These are phyloP conservation scores for Cosmopolites sordidus DNA, from an alignment of 2,888 invertebrate species.

Conservation along the genomic window DNA sequence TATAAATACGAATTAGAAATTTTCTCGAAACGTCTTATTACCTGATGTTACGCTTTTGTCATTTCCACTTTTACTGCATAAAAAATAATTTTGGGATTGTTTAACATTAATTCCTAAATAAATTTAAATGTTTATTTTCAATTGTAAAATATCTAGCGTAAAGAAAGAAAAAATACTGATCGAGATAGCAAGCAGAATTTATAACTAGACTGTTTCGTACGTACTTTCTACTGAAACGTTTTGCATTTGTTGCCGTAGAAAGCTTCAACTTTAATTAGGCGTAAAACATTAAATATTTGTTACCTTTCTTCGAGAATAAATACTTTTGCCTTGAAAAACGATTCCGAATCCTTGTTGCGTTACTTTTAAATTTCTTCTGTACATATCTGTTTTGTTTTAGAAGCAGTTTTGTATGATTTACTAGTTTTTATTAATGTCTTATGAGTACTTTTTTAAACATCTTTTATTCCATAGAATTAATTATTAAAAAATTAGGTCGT, in stretches of 20 bases:
- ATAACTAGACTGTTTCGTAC: not conserved
- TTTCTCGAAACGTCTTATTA: not conserved
- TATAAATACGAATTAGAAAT: too few relatives aligned
- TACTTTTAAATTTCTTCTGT: not conserved
- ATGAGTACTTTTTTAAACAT: not conserved
- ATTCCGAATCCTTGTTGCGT: not conserved
- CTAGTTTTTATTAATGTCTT: not conserved
- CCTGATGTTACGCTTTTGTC: not conserved
- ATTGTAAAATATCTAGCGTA: not conserved
- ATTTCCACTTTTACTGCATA: not conserved
- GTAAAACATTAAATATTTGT: slow-evolving; percentile 12
- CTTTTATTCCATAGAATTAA: too few relatives aligned
- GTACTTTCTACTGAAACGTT: slow-evolving; percentile 22
- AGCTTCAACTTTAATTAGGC: slow-evolving; percentile 18
- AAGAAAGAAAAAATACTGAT: not conserved
- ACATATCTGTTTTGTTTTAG: slow-evolving; percentile 23
- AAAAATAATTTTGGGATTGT: too few relatives aligned
- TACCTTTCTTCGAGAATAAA: not conserved
- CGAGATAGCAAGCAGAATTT: not conserved
- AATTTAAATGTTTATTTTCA: not conserved
- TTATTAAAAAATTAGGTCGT: too few relatives aligned
- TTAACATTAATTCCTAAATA: not conserved
- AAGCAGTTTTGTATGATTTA: slow-evolving; percentile 10
- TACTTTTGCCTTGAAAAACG: too few relatives aligned
- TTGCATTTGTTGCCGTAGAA: slow-evolving; percentile 16